Conservation (phyloP, 1,140 invertebrate genomes). For the Gonioctena quinquepunctata region DNA sequence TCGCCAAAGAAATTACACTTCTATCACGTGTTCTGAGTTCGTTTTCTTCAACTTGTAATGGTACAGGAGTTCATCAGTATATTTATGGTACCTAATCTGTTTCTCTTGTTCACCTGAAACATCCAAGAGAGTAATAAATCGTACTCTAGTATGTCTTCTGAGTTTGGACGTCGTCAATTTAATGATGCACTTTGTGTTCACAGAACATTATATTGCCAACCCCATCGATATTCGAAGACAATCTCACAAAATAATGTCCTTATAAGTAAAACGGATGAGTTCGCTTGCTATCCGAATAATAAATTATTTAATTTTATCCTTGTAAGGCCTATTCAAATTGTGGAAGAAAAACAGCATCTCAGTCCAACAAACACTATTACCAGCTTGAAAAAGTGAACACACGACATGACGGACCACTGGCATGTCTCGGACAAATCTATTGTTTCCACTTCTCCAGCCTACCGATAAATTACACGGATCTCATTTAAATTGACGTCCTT, state of each 20-base stretch:
- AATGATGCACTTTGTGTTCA: no score
- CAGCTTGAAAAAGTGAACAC: constrained; percentile 11
- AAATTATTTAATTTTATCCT: constrained; percentile 18
- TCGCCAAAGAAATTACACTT: no score
- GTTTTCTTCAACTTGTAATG: no score
- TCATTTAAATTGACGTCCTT: constrained; percentile 51
- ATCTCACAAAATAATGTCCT: constrained; percentile 2
- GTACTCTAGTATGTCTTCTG: no score
- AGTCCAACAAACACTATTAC: constrained; percentile 13
- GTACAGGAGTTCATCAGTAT: no score
- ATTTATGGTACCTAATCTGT: no score
- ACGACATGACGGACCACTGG: constrained; percentile 38
- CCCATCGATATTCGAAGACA: not conserved
- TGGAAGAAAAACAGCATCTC: not conserved
- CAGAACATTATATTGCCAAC: no score
- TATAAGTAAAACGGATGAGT: not conserved
- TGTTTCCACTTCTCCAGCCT: constrained; percentile 44
- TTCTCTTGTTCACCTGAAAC: no score
- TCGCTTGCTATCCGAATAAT: not conserved
- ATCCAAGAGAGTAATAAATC: no score
- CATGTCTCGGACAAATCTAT: constrained; percentile 51
- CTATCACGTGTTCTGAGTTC: no score
- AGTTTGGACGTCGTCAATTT: no score
- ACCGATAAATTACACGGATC: constrained; percentile 48
- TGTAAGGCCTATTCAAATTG: constrained; percentile 17